A percentile compares a stretch with the other conserved stretches of the same genome.
These are phyloP conservation scores for Ianthella basta DNA, from an alignment of 37 sponge, comb jelly and placozoan species.

Conservation along the genomic window DNA sequence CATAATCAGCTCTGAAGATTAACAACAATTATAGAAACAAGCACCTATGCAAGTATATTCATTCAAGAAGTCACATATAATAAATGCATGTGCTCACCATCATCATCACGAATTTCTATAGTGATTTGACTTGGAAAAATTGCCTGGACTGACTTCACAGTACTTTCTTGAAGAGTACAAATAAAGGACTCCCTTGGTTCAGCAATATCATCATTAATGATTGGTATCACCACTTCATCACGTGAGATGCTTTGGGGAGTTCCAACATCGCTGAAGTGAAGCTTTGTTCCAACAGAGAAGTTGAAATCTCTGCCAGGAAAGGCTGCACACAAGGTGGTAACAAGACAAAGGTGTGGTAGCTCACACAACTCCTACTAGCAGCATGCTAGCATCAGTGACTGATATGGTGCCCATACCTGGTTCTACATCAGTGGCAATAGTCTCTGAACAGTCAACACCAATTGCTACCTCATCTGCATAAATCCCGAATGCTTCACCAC, in stretches of 20 bases:
- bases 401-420: too few species aligned
- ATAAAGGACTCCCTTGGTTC: background rate
- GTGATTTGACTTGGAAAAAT: background rate
- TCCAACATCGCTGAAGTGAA: too few species aligned
- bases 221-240: background rate
- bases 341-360: too few species aligned
- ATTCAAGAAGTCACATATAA: background rate
- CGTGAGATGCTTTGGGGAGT: background rate
- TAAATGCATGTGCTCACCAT: slow-evolving; percentile 7
- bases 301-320: too few species aligned
- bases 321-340: too few species aligned
- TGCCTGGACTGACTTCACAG: background rate
- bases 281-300: too few species aligned
- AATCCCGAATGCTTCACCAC: too few species aligned
- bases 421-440: too few species aligned
- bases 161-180: background rate
- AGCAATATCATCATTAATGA: background rate
- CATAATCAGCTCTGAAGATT: background rate
- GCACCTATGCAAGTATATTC: background rate
- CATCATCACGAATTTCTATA: slow-evolving; percentile 5
- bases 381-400: too few species aligned
- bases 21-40: background rate
- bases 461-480: too few species aligned
- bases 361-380: too few species aligned
- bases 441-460: too few species aligned